Base-by-base conservation (phyloP, 1,140 invertebrate genomes). In the Oryctes rhinoceros region DNA sequence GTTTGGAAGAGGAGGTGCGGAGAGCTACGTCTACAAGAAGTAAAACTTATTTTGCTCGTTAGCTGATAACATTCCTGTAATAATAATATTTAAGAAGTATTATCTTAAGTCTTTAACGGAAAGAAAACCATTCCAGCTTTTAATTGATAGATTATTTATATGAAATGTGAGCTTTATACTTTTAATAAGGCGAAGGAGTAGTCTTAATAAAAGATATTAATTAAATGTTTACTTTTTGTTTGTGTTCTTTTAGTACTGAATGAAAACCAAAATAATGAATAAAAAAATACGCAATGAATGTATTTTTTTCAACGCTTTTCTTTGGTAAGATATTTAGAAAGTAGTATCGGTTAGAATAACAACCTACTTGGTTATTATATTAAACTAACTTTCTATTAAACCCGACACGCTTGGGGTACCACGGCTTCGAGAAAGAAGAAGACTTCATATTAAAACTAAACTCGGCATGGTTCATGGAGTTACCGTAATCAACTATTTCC, bases 11-110 rank as follows among this genome's bases (percentile, higher is more conserved):
- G 84, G 92, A 18, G 92, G 92, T 65, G 90, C 92, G 9, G 91
- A 93, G 84, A 92, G 91, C 85, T 92, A 92, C 84, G 87, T 91
- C 71, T 93, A 92, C 87, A 91, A 91, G 75, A 89, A 91, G 82
- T 89, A 24, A 71, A 71, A 30, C 13, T 71, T 35, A 0, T 10
- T 71, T 37, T 7, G 65, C 11, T 71, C 13, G 6, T 30, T 71
- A 71, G 18, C 13, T 5, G 65, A 71, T 35, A 13, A 20, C 65
- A 71, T 71, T 71, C 65, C 65, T 24, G 65, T 71, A 71, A 62
- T 62, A 18, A 62, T 62, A 18, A 71, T 13, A 30, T 71, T 71
- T 71, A 71, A 71, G 20, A 62, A 62, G 65, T 71, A 71, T 71
- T 71, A 37, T 37, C 11, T 71, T 71, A 71, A 71, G 65, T 10